Percentiles rank a stretch among this genome's conserved stretches.
These are phyloP conservation scores for Caenorhabditis panamensis DNA, from an alignment of 2,888 invertebrate species.

Conservation along the genomic window DNA sequence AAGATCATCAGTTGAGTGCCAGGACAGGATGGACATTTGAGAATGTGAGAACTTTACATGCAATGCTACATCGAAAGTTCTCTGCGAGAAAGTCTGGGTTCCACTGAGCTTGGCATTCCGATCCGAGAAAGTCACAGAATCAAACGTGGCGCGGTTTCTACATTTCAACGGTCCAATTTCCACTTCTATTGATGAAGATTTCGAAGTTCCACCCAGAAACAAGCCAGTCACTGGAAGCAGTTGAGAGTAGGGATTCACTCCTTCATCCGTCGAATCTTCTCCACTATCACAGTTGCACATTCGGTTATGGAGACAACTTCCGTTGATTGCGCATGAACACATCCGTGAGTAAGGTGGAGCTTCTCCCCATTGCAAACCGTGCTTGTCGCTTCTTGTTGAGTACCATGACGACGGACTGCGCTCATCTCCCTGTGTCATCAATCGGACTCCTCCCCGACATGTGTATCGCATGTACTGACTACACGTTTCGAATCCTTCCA, in stretches of 20 bases:
- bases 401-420: constrained; percentile 78
- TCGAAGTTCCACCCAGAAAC: constrained; percentile 78
- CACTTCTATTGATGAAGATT: constrained; percentile 72
- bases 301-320: constrained; percentile 72
- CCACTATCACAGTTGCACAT: constrained; percentile 80
- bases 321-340: constrained; percentile 79
- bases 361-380: constrained; percentile 78
- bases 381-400: constrained; percentile 66
- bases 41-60: constrained; percentile 77
- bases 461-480: constrained; percentile 77
- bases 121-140: constrained; percentile 78
- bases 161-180: constrained; percentile 77
- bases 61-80: constrained; percentile 73
- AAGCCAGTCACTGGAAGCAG: constrained; percentile 79
- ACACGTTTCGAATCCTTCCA: constrained; percentile 78
- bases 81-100: constrained; percentile 66
- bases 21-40: constrained; percentile 78
- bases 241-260: constrained; percentile 76
- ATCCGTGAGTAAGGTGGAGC: constrained; percentile 79
- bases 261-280: constrained; percentile 77
- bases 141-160: constrained; percentile 70
- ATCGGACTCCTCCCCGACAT: constrained; percentile 75
- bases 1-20: constrained; percentile 77
- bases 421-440: constrained; percentile 79
- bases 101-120: constrained; percentile 77